phyloP scores from a whole-genome alignment of 2,113 vertebrate species.

The Poicephalus gulielmi region DNA sequence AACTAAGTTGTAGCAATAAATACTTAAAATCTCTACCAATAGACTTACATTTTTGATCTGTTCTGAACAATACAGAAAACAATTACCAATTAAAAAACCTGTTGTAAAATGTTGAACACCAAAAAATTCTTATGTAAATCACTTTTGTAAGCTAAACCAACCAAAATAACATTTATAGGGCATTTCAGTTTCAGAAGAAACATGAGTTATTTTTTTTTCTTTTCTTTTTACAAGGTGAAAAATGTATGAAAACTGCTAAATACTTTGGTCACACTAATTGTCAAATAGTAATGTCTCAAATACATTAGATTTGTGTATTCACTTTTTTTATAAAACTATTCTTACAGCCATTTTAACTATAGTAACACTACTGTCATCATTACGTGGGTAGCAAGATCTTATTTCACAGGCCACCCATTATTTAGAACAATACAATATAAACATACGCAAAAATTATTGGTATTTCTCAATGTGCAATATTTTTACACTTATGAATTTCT shows the following conservation, averaged over 20 bases:
- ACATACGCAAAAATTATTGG: constrained; percentile 91
- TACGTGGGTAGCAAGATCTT: constrained; percentile 88
- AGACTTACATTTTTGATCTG: constrained; percentile 83
- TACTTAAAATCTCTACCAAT: constrained; percentile 88
- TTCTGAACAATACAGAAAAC: constrained; percentile 87
- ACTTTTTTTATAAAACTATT: constrained; percentile 99
- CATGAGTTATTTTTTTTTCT: constrained; percentile 67
- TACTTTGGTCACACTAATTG: constrained; percentile 87
- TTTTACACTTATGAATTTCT: constrained; percentile 87
- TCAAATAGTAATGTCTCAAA: constrained; percentile 85
- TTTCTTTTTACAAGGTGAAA: constrained; percentile 77
- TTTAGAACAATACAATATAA: constrained; percentile 97
- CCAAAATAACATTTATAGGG: constrained; percentile 78
- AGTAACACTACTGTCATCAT: constrained; percentile 93
- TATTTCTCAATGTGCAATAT: constrained; percentile 88
- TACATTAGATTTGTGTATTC: constrained; percentile 90
- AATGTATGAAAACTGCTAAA: constrained; percentile 83
- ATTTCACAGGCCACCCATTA: constrained; percentile 87
- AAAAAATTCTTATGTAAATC: constrained; percentile 80
- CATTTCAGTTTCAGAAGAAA: constrained; percentile 73
- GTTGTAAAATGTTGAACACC: constrained; percentile 85
- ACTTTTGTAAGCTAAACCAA: constrained; percentile 80
- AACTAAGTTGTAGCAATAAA: constrained; percentile 88
- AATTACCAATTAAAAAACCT: constrained; percentile 89
- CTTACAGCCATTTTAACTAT: constrained; percentile 97